These are phyloP conservation scores for Leptopilina boulardi DNA, from an alignment of 1,140 invertebrate genomes.

Conservation along the genomic window DNA sequence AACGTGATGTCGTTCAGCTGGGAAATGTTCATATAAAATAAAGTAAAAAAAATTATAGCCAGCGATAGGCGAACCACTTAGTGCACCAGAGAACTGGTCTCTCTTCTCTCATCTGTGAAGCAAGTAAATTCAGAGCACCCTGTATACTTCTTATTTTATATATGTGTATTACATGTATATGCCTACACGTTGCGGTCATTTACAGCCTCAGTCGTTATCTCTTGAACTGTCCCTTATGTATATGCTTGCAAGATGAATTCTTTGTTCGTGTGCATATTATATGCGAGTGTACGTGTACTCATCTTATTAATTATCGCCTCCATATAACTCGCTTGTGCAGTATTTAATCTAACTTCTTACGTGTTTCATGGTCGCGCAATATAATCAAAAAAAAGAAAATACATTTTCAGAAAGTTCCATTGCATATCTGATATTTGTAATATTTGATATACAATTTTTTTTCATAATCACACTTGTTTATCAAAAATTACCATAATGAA, in stretches of 20 bases:
- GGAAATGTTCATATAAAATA: background rate
- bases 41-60: slow-evolving; percentile 15
- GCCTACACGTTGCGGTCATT: slow-evolving; percentile 7
- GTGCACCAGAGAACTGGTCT: background rate
- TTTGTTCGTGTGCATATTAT: slow-evolving; percentile 22
- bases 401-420: background rate
- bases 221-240: slow-evolving; percentile 4
- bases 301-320: slow-evolving; percentile 28
- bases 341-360: slow-evolving; percentile 17
- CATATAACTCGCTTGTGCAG: slow-evolving; percentile 16
- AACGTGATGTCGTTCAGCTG: background rate
- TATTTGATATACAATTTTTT: background rate
- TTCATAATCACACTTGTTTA: too few relatives aligned
- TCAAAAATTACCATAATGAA: too few relatives aligned
- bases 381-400: background rate
- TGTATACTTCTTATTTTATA: background rate
- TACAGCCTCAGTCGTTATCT: slow-evolving; percentile 21
- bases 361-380: slow-evolving; percentile 10
- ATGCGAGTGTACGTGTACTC: slow-evolving; percentile 2
- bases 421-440: background rate
- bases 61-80: slow-evolving; percentile 22
- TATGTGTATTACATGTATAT: too few relatives aligned
- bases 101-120: background rate
- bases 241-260: background rate
- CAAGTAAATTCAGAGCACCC: slow-evolving; percentile 27